Base-by-base conservation (phyloP, 2,888 invertebrate species). In the Pharmacophagus antenor region DNA sequence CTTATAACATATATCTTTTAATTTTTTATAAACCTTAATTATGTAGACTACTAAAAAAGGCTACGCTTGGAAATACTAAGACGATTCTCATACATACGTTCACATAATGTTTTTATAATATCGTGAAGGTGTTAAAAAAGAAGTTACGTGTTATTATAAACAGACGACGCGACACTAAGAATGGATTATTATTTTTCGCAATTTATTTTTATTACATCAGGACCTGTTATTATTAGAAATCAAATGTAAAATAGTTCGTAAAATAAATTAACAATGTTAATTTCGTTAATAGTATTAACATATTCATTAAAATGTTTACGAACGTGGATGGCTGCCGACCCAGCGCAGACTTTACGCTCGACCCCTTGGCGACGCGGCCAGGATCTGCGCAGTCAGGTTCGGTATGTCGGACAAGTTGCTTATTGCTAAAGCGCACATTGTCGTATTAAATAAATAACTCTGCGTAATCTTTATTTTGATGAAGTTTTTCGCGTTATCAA, bases 401-500 rank as follows among this genome's bases (percentile, higher is more conserved):
- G 63, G 66, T 61, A 63, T 52, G 51, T 52, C 69, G 59, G 61
- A 62, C 66, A 63, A 65, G 62, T 70, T 65, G 67, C 67, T 64
- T 62, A 62, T 56, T 62, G 59, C 57, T 68, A 68, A 72, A 72
- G 76, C 77, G 79, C 76, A 75, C 70, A 74, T 70, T 64, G 63
- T 68, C 62, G 67, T 58, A 61, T 67, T 64, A 67, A 70, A 73
- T 67, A 74, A 76, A 74, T 74, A 75, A 71, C 67, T 66, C 64
- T 73, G 77, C 79, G 80, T 79, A 81, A 87, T 84, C 80, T 68
- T 71, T 84, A 81, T 84, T 85, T 84, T 84, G 84, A 85, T 87
- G 74, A 76, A 76, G 72, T 73, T 73, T 73, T 65, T 69, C 69
- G 70, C 69, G 74, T 79, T 85, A 85, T 85, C 82, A 70, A 76